Evolutionary conservation across 2,113 vertebrate species (phyloP), one percentile per base, ranked within the genome.

Genomic region (Mugil cephalus): DNA sequence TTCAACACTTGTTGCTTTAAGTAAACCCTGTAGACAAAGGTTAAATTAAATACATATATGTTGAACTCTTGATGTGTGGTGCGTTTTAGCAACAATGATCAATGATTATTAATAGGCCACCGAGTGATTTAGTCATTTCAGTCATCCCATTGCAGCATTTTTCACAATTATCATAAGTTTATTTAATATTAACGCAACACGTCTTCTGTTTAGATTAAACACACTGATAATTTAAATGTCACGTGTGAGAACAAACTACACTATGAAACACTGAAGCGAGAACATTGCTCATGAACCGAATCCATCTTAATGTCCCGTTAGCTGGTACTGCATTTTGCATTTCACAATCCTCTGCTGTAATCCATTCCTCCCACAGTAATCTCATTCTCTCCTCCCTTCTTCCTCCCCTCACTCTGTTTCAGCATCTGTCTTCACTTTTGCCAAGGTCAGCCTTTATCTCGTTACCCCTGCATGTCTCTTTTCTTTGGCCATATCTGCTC

Each of bases 351-450:
- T 46, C 39, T n/a, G 24, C 24, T 24, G 24, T 5, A 5, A 36
- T 14, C 17, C 48, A 14, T 58, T 17, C 30, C 17, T 36, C 45
- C 54, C 19, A 7, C 34, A 24, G 18, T 45, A 21, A 79, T 63
- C 12, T 30, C 38, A 30, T 7, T 43, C 40, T 50, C 56, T 19
- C 36, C 30, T 76, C 40, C 40, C 3, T 11, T 6, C 19, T 10
- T 50, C 11, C 15, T 30, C 40, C 52, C 17, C 10, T 24, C 6
- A 45, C 30, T 36, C 56, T 11, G 42, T 71, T 58, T 54, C 14
- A n/a, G 30, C 74, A 55, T 69, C 36, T 65, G 42, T 75, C 66
- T 46, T 64, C 35, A 63, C 68, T 46, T 76, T 10, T 30, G 42
- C 65, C 68, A 62, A 75, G 67, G 58, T 70, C 74, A 47, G 4